phyloP scores from a whole-genome alignment of 1,140 invertebrate species.

The Pseudomyrmex cubaensis region DNA sequence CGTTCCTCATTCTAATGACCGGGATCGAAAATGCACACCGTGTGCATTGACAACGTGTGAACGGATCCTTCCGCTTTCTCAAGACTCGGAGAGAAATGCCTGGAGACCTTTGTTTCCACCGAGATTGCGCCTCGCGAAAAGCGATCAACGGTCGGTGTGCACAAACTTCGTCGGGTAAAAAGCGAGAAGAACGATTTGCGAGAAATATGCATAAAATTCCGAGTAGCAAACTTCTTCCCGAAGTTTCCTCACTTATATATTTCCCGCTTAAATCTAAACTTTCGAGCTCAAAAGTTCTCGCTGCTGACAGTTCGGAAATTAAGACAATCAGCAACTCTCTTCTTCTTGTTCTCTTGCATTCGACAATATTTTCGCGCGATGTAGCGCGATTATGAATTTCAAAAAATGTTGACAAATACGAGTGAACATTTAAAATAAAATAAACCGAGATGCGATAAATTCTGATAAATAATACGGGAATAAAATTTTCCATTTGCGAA shows the following conservation, averaged over 20 bases:
- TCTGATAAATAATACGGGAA: neutral
- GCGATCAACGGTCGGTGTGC: conserved; percentile 33
- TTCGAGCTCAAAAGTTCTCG: no score
- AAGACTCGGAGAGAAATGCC: neutral
- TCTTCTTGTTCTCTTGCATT: neutral
- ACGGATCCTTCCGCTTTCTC: neutral
- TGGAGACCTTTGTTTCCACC: conserved; percentile 1
- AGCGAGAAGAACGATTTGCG: conserved; percentile 10
- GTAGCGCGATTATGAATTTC: neutral
- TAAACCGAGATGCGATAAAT: neutral
- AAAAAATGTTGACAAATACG: neutral
- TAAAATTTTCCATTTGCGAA: neutral
- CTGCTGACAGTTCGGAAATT: neutral
- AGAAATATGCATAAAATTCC: neutral
- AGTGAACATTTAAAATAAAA: neutral
- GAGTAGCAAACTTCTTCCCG: neutral
- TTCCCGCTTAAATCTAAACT: neutral
- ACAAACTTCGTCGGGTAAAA: conserved; percentile 36
- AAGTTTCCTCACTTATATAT: neutral
- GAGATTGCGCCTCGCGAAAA: neutral
- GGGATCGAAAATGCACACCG: neutral
- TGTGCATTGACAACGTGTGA: neutral
- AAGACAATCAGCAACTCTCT: no score
- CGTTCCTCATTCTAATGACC: neutral
- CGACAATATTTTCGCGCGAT: neutral